phyloP scores from a whole-genome alignment of 2,888 invertebrate genomes.

The Aleiodes leptofemur region DNA sequence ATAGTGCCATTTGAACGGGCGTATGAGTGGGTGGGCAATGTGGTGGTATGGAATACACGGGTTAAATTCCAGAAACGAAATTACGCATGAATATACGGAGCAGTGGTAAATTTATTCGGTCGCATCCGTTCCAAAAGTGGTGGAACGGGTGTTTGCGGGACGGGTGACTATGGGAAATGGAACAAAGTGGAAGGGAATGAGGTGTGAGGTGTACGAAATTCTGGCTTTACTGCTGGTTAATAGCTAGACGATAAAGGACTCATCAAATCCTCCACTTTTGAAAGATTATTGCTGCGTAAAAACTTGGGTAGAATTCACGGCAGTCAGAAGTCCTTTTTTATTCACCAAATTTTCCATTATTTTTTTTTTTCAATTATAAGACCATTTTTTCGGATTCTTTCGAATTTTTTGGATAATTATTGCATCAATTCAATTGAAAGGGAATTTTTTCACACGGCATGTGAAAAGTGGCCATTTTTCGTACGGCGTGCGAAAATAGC shows the following conservation, averaged over 20 bases:
- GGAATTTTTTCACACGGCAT: too few relatives aligned
- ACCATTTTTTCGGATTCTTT: too few relatives aligned
- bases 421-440: too few relatives aligned
- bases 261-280: background rate
- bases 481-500: too few relatives aligned
- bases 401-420: too few relatives aligned
- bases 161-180: constrained; percentile 17
- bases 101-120: constrained; percentile 45
- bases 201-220: constrained; percentile 42
- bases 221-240: constrained; percentile 46
- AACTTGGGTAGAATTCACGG: background rate
- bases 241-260: constrained; percentile 45
- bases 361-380: background rate
- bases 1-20: background rate
- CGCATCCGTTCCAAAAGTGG: constrained; percentile 30
- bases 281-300: background rate
- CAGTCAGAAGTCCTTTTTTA: too few relatives aligned
- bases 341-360: too few relatives aligned
- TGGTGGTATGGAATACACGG: constrained; percentile 17
- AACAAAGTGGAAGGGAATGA: constrained; percentile 36
- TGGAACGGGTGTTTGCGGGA: constrained; percentile 10
- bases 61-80: constrained; percentile 45
- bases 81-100: constrained; percentile 41
- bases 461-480: too few relatives aligned
- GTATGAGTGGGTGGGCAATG: background rate